Conservation (phyloP, 2,797 vertebrate species). For the Protosalanx chinensis region DNA sequence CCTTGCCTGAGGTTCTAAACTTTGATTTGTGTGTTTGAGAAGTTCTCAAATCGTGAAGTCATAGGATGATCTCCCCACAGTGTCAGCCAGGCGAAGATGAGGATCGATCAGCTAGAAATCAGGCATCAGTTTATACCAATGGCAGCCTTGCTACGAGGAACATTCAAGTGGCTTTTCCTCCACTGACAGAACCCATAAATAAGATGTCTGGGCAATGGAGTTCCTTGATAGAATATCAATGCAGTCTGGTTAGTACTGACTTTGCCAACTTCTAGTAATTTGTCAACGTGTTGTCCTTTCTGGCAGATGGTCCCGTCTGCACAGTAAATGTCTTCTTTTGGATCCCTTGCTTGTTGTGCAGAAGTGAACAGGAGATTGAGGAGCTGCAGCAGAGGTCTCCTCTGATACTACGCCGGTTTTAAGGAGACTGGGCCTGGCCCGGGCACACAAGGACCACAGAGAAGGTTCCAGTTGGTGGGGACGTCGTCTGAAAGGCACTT, state of each 20-base stretch:
- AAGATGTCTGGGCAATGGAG: conserved; percentile 58
- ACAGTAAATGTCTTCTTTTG: conserved; percentile 43
- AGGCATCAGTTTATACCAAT: conserved; percentile 70
- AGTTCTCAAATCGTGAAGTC: conserved; percentile 40
- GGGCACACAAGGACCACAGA: conserved; percentile 40
- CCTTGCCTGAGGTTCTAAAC: conserved; percentile 12
- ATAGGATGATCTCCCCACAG: conserved; percentile 36
- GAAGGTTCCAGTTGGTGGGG: conserved; percentile 56
- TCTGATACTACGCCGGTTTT: conserved; percentile 55
- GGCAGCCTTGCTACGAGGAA: conserved; percentile 60
- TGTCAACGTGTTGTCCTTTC: conserved; percentile 61
- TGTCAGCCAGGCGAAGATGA: conserved; percentile 49
- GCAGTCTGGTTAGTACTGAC: conserved; percentile 51
- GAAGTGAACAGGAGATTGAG: conserved; percentile 63
- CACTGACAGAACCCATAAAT: conserved; percentile 57
- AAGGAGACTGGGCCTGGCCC: conserved; percentile 56
- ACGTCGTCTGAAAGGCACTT: conserved; percentile 73
- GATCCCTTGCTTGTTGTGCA: conserved; percentile 57
- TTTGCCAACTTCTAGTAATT: conserved; percentile 47
- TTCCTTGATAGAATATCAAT: conserved; percentile 58
- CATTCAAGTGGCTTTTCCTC: conserved; percentile 65
- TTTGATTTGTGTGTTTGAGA: conserved; percentile 26
- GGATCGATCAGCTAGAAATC: conserved; percentile 59
- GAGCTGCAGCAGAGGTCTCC: conserved; percentile 71
- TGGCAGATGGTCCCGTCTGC: conserved; percentile 33